Evolutionary conservation across 2,797 vertebrate genomes (phyloP).

Genomic region (Mionectes olivaceus): DNA sequence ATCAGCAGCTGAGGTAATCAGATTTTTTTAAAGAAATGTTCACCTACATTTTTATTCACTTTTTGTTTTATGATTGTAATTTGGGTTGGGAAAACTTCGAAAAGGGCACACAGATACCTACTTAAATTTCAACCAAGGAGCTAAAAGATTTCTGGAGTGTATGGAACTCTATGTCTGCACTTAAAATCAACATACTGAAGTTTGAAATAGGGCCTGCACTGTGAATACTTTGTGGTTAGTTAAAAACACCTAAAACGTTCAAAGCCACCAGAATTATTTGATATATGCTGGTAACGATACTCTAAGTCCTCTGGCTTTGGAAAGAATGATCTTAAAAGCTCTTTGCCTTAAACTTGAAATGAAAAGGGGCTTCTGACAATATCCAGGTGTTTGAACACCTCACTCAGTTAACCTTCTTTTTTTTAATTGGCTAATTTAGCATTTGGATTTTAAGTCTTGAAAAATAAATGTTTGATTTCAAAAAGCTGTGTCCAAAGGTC

Average conservation of each 20-base stretch:
- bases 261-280: not conserved
- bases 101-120: not conserved
- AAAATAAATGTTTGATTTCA: not conserved
- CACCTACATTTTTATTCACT: conserved; percentile 74
- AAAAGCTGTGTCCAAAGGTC: not conserved
- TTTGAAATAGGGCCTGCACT: not conserved
- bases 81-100: conserved; percentile 35
- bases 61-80: conserved; percentile 32
- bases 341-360: conserved; percentile 61
- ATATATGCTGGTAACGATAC: not conserved
- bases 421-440: not conserved
- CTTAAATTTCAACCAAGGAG: not conserved
- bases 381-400: not conserved
- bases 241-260: not conserved
- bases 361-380: not conserved
- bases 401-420: not conserved
- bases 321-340: conserved; percentile 28
- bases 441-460: not conserved
- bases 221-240: not conserved
- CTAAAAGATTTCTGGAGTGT: not conserved
- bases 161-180: not conserved
- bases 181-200: not conserved
- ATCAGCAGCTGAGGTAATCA: conserved; percentile 84
- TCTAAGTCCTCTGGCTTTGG: not conserved
- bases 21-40: conserved; percentile 77